Percentiles rank a stretch among this genome's conserved stretches.
Conservation (phyloP, 2,113 vertebrate species). For the Alces alces region DNA sequence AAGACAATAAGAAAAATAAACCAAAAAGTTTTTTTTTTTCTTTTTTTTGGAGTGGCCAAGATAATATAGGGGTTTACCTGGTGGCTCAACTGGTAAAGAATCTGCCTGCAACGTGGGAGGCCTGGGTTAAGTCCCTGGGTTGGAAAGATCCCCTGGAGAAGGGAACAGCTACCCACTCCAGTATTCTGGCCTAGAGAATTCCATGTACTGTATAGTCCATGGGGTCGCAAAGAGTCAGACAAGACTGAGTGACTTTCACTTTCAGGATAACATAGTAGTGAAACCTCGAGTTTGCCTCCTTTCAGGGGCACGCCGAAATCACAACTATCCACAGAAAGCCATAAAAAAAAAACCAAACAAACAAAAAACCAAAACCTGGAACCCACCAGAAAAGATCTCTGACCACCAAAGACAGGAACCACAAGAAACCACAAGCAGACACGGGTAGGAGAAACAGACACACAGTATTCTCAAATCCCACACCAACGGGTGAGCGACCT, state of each 20-base stretch:
- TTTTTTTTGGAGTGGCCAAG: neutral
- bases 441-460: neutral
- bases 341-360: neutral
- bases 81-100: neutral
- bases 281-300: neutral
- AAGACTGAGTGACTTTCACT: neutral
- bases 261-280: neutral
- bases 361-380: neutral
- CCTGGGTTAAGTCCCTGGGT: neutral
- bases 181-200: neutral
- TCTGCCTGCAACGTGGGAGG: neutral
- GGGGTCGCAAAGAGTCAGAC: neutral
- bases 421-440: neutral
- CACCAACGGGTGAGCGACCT: neutral
- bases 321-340: neutral
- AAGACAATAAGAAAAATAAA: neutral
- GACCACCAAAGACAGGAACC: neutral
- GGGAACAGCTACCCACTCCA: neutral
- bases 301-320: neutral
- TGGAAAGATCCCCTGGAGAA: neutral
- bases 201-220: neutral
- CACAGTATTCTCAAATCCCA: neutral
- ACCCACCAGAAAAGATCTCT: neutral
- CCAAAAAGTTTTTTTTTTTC: neutral
- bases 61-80: neutral